Evolutionary conservation across 2,888 invertebrate genomes (phyloP), one percentile per base, ranked within the genome.

Genomic region (Synanthedon tipuliformis): DNA sequence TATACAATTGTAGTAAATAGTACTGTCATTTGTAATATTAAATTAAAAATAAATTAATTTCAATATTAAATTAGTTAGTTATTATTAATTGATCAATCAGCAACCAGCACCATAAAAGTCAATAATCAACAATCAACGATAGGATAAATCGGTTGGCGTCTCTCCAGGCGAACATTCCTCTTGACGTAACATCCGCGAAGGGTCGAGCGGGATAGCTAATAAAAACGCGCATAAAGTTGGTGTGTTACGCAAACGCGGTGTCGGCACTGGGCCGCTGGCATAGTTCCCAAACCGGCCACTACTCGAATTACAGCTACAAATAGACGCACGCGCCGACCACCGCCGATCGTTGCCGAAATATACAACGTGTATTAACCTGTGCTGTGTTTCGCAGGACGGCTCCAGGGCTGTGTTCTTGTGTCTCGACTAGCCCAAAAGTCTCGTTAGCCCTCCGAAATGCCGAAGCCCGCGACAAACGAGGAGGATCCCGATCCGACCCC

Each of bases 401-500:
- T 91, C 89, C 89, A 90, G 91, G 92, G 92, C 92, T 90, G 89
- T 89, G 90, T 90, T 90, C 89, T 89, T 89, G 90, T 90, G 90
- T 91, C 90, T 91, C 90, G 81, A 89, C 75, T 88, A 89, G 90
- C 89, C 90, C 90, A 88, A 78, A 82, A 85, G 87, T 88, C 88
- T 88, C 85, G 88, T 88, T 88, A 89, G 88, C 88, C 89, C 89
- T 89, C 84, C 88, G 88, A 93, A 87, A 95, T 95, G 95, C 95
- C 95, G 90, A 94, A 91, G 88, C 89, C 90, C 70, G 78, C 78
- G 65, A 88, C 82, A 72, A 90, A 91, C 83, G 91, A 89, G 79
- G 95, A 95, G 59, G 96, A 97, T 90, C 96, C 96, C 88, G 97
- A 97, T 92, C 97, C 97, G 82, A 93, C 95, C 86, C 95, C 95